Base-by-base conservation (phyloP, 2,888 invertebrate species). In the Bhutanitis thaidina region DNA sequence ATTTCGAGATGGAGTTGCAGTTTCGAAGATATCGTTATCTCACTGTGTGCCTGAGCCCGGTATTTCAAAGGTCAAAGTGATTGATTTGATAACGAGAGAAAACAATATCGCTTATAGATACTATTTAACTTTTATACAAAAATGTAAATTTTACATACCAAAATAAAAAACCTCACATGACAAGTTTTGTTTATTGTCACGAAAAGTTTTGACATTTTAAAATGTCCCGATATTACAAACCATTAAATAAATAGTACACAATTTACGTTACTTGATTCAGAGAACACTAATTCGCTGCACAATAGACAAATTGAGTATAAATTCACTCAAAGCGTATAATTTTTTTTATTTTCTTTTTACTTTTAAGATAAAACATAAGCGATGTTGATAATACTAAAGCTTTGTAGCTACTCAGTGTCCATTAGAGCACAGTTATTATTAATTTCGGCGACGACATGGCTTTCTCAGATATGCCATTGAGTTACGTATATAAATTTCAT, bases 31-130 rank as follows among this genome's bases (percentile, higher is more conserved):
- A 47, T 29, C 15, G 34, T 52, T 47, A 47, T 43, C 52, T 43
- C 7, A 47, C 13, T 12, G 35, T 41, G 41, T 38, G 36, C 10
- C n/a, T 9, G 30, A 38, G 15, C 25, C 29, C 35, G 36, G 10
- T 14, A 15, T 41, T 39, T 29, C 46, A 52, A 43, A 52, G 52
- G 52, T 52, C 47, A 47, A 48, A 47, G 47, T 52, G 32, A 48
- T 52, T 43, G 46, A 47, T 35, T 43, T 38, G 35, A 51, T 52
- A 27, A 45, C 30, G 10, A 37, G 43, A 45, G 27, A 38, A 27
- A 43, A 48, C 29, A 52, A 48, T 46, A 32, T 38, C n/a, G 13
- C 43, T 43, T 15, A 3, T 1, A 9, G 29, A 14, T 13, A 1
- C 14, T 12, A 14, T 29, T 40, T 36, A 5, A 13, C n/a, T 32